Evolutionary conservation across 2,113 vertebrate species (phyloP).

Genomic region (Ptychochromis oligacanthus): DNA sequence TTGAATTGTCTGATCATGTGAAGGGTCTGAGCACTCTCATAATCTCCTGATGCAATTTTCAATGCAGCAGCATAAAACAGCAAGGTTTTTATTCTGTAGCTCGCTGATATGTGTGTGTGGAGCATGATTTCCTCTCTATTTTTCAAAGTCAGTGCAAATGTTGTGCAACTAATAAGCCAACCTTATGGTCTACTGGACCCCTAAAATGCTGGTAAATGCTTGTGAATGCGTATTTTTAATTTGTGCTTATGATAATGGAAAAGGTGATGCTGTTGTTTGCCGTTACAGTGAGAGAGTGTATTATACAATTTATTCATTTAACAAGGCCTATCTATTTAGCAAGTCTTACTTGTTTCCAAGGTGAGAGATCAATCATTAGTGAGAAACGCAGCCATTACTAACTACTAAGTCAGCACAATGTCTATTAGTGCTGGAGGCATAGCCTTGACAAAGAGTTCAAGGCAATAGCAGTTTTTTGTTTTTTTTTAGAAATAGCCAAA

Average conservation of each 20-base stretch:
- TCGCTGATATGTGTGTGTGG: constrained; percentile 13
- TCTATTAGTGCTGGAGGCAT: not conserved
- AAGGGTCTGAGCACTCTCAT: constrained; percentile 57
- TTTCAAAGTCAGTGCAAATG: constrained; percentile 12
- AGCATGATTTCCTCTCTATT: constrained; percentile 3
- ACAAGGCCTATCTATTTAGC: constrained; percentile 49
- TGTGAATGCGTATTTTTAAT: constrained; percentile 17
- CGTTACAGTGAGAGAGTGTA: constrained; percentile 10
- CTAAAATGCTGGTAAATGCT: not conserved
- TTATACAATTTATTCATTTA: constrained; percentile 50
- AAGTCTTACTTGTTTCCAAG: constrained; percentile 50
- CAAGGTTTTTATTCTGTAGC: constrained; percentile 10
- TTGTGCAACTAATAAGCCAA: constrained; percentile 10
- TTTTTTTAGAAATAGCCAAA: not conserved
- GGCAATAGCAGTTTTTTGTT: not conserved
- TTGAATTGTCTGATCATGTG: constrained; percentile 71
- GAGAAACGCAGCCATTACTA: constrained; percentile 16
- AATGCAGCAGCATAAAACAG: constrained; percentile 46
- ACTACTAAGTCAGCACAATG: constrained; percentile 10
- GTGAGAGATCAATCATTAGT: constrained; percentile 53
- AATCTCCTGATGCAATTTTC: constrained; percentile 73
- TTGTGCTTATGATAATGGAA: constrained; percentile 30
- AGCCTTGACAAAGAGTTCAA: constrained; percentile 1
- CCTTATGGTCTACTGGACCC: not conserved
- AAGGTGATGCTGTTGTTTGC: constrained; percentile 34